Evolutionary conservation across 2,113 vertebrate species (phyloP).

Genomic region (Delphinus delphis): DNA sequence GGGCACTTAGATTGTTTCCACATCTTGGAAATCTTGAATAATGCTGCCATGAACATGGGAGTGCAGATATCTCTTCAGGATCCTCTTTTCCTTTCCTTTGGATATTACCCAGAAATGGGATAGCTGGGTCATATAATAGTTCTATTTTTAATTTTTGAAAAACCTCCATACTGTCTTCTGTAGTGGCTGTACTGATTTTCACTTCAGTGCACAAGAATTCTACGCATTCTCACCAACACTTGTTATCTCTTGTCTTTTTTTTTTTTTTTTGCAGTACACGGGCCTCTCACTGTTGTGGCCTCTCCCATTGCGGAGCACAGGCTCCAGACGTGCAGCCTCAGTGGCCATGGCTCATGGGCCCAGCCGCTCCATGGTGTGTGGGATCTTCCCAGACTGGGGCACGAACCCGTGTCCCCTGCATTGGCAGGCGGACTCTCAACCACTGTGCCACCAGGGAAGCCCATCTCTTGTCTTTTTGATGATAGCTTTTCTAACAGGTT

Average conservation of each 20-base stretch:
- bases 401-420: too few relatives aligned
- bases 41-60: not conserved
- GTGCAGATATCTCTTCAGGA: not conserved
- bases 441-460: too few relatives aligned
- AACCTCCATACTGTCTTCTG: not conserved
- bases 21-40: not conserved
- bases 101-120: not conserved
- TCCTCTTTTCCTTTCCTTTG: not conserved
- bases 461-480: not conserved
- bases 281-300: too few relatives aligned
- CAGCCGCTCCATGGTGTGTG: rapidly evolving
- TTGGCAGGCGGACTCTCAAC: too few relatives aligned
- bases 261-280: too few relatives aligned
- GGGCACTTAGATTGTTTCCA: not conserved
- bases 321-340: too few relatives aligned
- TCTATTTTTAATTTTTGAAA: not conserved
- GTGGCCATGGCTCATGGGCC: too few relatives aligned
- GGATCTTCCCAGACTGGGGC: too few relatives aligned
- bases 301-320: too few relatives aligned
- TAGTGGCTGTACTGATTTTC: not conserved
- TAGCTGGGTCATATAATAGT: not conserved
- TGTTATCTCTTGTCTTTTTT: not conserved
- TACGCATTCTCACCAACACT: not conserved
- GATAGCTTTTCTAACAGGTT: not conserved
- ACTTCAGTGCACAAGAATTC: too few relatives aligned